Evolutionary conservation across 2,888 invertebrate genomes (phyloP), one percentile per base, ranked within the genome.

Genomic region (Choreutis nemorana): DNA sequence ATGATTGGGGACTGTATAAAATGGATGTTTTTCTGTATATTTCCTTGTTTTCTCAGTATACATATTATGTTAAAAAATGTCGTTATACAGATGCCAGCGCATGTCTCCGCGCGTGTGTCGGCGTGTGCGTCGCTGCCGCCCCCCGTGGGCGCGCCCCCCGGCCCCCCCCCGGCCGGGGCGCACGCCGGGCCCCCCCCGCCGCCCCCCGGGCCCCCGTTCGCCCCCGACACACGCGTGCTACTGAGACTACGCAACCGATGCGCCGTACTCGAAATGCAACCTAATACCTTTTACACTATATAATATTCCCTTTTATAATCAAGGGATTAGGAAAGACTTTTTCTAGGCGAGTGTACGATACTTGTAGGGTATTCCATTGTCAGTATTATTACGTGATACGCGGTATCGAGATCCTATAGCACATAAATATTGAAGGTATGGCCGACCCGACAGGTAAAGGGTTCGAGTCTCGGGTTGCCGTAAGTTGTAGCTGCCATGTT

Each of bases 191-290:
- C 81, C 26, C n/a, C n/a, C n/a, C n/a, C n/a, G n/a, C n/a, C n/a
- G n/a, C n/a, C n/a, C n/a, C n/a, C n/a, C 29, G 31, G n/a, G n/a
- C n/a, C n/a, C n/a, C n/a, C n/a, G n/a, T n/a, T n/a, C n/a, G n/a
- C n/a, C n/a, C n/a, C n/a, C n/a, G n/a, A n/a, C n/a, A n/a, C n/a
- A n/a, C 87, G 91, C 43, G 95, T 97, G 89, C 81, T 99, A 31
- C 94, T 95, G 65, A 83, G 95, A 28, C 82, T 97, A 36, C 94
- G 97, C 60, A 96, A 97, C 60, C 98, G 97, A 81, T 96, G 99
- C 89, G 96, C 96, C 3, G 97, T 98, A 77, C 90, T 97, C 30
- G 98, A 99, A 30, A 43, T 78, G 33, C 78, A 78, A 33, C 75
- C 75, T 14, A 67, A 68, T 31, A 64, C 61, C 24, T 75, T 75